phyloP scores from a whole-genome alignment of 2,888 invertebrate species.

The Agrotis ipsilon region DNA sequence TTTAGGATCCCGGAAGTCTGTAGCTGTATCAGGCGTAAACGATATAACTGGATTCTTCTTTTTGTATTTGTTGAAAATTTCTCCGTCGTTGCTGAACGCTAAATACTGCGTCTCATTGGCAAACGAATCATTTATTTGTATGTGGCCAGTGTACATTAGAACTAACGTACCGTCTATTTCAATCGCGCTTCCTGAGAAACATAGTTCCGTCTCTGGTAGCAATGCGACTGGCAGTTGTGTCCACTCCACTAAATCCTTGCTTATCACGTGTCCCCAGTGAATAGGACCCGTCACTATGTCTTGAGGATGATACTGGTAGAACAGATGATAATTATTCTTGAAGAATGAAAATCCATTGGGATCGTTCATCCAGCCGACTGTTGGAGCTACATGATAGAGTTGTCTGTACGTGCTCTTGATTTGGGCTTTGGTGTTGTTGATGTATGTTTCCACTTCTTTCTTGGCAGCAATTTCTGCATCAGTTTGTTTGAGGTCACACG shows the following conservation, averaged over 20 bases:
- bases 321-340: slow-evolving; percentile 88
- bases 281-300: slow-evolving; percentile 83
- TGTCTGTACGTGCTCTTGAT: slow-evolving; percentile 72
- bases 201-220: slow-evolving; percentile 82
- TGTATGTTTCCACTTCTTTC: slow-evolving; percentile 16
- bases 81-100: slow-evolving; percentile 82
- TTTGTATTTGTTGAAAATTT: slow-evolving; percentile 81
- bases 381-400: slow-evolving; percentile 82
- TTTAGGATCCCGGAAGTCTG: slow-evolving; percentile 89
- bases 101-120: slow-evolving; percentile 79
- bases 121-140: neutral
- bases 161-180: slow-evolving; percentile 79
- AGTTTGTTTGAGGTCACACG: slow-evolving; percentile 37
- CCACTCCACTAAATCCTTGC: slow-evolving; percentile 88
- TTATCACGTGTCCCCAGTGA: slow-evolving; percentile 90
- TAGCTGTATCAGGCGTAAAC: slow-evolving; percentile 76
- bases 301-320: slow-evolving; percentile 89
- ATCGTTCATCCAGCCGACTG: slow-evolving; percentile 91
- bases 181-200: slow-evolving; percentile 88
- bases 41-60: slow-evolving; percentile 85
- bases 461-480: slow-evolving; percentile 8
- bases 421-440: neutral
- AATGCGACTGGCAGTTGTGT: slow-evolving; percentile 85
- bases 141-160: slow-evolving; percentile 83
- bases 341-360: slow-evolving; percentile 90